Evolutionary conservation across 2,888 invertebrate genomes (phyloP), one percentile per base, ranked within the genome.

Genomic region (Monopis laevigella): DNA sequence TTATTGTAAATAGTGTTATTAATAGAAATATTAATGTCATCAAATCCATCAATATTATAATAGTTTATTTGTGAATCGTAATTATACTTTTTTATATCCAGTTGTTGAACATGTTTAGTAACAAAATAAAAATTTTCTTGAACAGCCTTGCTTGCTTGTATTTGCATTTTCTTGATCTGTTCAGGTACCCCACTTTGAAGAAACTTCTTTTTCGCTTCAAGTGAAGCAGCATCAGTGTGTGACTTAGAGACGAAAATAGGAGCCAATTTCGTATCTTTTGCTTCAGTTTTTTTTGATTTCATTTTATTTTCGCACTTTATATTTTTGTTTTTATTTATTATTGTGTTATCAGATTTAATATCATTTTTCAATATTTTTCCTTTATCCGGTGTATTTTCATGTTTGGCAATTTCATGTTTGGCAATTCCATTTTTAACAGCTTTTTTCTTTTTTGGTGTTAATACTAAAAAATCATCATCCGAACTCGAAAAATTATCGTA

Each of bases 181-280:
- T 87, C 86, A 7, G 88, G 87, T 4, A 88, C 82, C n/a, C 89
- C 88, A 46, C 90, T 89, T 50, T 86, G 82, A 26, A 92, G 68
- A 65, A 92, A 91, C 45, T 84, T 82, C 46, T 84, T 84, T 51
- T 86, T 85, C 3, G 91, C 90, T 59, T 86, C 84, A 32, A 85
- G 43, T 29, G 78, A 65, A 40, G 70, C 80, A 11, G 83, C 77
- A 68, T 88, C 86, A 11, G 81, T 56, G 56, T 82, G 83, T 5
- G 78, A 81, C 63, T 86, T 88, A 8, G 80, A 62, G 28, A 82
- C 56, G 64, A 92, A 92, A 34, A 92, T 74, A n/a, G 92, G 90
- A 1, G 91, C 91, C 29, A 89, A 56, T 65, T 88, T 88, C 0
- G 51, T 28, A 34, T 56, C 54, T 36, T 36, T 43, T 45, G 2